These are phyloP conservation scores for Dryas iulia DNA, from an alignment of 1,140 invertebrate genomes.

Conservation along the genomic window DNA sequence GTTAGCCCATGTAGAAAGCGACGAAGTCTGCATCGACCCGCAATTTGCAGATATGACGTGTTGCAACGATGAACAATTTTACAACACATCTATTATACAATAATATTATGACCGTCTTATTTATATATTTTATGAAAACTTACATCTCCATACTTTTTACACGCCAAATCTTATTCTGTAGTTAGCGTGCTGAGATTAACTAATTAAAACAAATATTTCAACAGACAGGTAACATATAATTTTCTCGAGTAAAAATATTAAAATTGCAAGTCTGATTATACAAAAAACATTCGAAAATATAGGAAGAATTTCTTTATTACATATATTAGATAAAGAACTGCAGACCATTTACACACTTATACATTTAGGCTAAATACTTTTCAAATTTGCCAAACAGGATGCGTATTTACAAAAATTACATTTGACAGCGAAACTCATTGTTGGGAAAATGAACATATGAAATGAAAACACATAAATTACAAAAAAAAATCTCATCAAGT, in stretches of 20 bases:
- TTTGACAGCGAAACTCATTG: background rate
- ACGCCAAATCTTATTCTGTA: background rate
- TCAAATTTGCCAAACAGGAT: background rate
- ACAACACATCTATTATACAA: background rate
- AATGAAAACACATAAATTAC: background rate
- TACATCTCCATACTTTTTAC: background rate
- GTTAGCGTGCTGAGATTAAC: no score
- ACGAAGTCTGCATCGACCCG: no score
- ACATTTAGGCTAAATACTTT: background rate
- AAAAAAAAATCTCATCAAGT: background rate
- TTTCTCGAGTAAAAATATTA: no score
- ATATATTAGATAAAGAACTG: background rate
- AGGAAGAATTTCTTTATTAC: background rate
- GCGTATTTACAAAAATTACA: background rate
- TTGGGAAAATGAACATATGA: no score
- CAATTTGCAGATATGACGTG: no score
- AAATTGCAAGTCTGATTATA: no score
- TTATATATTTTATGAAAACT: background rate
- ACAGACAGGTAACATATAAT: no score
- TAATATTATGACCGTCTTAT: background rate
- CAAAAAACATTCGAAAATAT: no score
- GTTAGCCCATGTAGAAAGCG: no score
- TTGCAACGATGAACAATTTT: no score
- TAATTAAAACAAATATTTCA: background rate
- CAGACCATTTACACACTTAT: background rate